Evolutionary conservation across 2,888 invertebrate species (phyloP).

Genomic region (Elysia crispata): DNA sequence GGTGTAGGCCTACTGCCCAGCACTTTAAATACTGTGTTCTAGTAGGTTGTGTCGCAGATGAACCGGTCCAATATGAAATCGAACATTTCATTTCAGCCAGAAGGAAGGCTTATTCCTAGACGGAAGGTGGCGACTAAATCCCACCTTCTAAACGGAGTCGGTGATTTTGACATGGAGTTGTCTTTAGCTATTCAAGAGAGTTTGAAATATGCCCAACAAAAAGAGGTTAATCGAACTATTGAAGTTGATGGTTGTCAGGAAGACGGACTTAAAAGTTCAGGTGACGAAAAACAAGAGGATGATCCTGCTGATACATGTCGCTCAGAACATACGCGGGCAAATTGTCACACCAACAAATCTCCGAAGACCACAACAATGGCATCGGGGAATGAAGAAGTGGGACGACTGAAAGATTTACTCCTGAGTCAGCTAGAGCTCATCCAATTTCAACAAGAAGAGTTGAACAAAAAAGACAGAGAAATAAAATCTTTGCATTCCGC

Average conservation of each 20-base stretch:
- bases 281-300: slow-evolving; percentile 29
- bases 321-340: slow-evolving; percentile 23
- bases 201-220: slow-evolving; percentile 64
- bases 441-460: slow-evolving; percentile 91
- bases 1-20: too few relatives aligned
- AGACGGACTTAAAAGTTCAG: slow-evolving; percentile 41
- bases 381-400: slow-evolving; percentile 56
- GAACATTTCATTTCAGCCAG: slow-evolving; percentile 57
- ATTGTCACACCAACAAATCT: slow-evolving; percentile 30
- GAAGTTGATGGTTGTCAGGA: slow-evolving; percentile 40
- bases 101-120: slow-evolving; percentile 57
- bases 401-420: slow-evolving; percentile 83
- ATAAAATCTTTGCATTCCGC: slow-evolving; percentile 86
- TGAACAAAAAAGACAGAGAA: slow-evolving; percentile 88
- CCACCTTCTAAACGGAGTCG: slow-evolving; percentile 61
- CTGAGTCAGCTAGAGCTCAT: slow-evolving; percentile 91
- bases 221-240: slow-evolving; percentile 53
- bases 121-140: slow-evolving; percentile 64
- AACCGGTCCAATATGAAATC: slow-evolving; percentile 57
- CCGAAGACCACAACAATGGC: neutral
- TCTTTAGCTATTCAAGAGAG: slow-evolving; percentile 69
- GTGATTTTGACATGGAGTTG: slow-evolving; percentile 64
- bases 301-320: slow-evolving; percentile 36
- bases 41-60: neutral
- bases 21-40: too few relatives aligned